A percentile compares a stretch with the other conserved stretches of the same genome.
phyloP scores from a whole-genome alignment of 2,797 vertebrate genomes.

The Oryzias sinensis region DNA sequence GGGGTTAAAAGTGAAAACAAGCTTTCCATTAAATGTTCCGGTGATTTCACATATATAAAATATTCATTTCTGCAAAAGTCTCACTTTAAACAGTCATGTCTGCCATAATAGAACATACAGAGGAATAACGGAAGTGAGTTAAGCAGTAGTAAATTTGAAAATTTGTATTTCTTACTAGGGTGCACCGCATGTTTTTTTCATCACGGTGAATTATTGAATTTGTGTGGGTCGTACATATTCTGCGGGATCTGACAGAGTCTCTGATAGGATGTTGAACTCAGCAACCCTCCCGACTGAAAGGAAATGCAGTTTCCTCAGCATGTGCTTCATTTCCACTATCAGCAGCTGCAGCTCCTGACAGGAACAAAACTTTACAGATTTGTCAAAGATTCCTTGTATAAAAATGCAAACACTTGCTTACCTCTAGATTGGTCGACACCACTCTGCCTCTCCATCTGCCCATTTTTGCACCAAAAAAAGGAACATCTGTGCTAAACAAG shows the following conservation, averaged over 20 bases:
- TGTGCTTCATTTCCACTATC: constrained; percentile 9
- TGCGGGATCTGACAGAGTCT: background rate
- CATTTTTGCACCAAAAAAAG: background rate
- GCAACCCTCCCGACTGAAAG: constrained; percentile 1
- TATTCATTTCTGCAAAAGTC: too few relatives aligned
- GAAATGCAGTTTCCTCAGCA: background rate
- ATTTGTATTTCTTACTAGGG: background rate
- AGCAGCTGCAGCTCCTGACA: constrained; percentile 3
- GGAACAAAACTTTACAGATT: constrained; percentile 5
- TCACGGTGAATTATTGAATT: background rate
- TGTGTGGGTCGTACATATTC: constrained; percentile 1
- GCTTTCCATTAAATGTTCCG: too few relatives aligned
- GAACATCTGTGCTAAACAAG: background rate
- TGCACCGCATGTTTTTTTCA: background rate
- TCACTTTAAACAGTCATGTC: background rate
- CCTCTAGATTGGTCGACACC: background rate
- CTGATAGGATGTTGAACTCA: background rate
- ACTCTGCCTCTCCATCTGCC: background rate
- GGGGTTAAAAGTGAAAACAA: too few relatives aligned
- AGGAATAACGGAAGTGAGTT: background rate
- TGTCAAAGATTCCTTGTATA: constrained; percentile 5
- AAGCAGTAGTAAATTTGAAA: background rate
- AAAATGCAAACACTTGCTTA: background rate
- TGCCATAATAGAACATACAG: background rate
- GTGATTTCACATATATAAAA: too few relatives aligned